Percentiles rank a stretch among this genome's conserved stretches.
Evolutionary conservation across 2,797 vertebrate genomes (phyloP).

Genomic region (Pristis pectinata): DNA sequence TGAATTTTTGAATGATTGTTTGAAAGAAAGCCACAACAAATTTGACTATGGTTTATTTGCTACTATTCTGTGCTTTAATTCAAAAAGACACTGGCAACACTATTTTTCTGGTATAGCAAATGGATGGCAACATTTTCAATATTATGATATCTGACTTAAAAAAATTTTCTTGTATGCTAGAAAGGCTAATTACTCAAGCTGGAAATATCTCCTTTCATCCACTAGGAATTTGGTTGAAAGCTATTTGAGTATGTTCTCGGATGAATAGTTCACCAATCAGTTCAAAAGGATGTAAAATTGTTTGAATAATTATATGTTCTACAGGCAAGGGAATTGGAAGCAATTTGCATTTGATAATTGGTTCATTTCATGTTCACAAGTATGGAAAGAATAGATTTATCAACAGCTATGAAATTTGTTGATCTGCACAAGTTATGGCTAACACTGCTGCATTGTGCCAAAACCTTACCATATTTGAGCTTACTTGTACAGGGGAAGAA

Average conservation of each 20-base stretch:
- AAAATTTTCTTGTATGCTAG: neutral
- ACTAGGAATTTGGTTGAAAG: neutral
- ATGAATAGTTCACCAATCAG: neutral
- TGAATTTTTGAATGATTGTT: neutral
- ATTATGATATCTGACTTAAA: neutral
- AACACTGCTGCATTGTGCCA: neutral
- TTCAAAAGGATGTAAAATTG: neutral
- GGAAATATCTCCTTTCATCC: neutral
- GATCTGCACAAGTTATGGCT: neutral
- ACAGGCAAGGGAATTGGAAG: neutral
- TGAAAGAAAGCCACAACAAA: neutral
- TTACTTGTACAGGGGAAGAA: neutral
- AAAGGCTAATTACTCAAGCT: constrained; percentile 10
- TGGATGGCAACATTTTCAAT: neutral
- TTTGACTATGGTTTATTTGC: neutral
- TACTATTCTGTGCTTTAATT: neutral
- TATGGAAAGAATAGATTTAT: neutral
- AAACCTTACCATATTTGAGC: neutral
- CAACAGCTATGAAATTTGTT: constrained; percentile 2
- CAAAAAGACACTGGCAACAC: neutral
- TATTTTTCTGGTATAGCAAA: neutral
- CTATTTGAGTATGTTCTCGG: neutral
- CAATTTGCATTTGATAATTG: constrained; percentile 28
- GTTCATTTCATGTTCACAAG: neutral
- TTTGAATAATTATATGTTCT: neutral